Conservation (phyloP, 2,113 vertebrate species). For the Prochilodus magdalenae region DNA sequence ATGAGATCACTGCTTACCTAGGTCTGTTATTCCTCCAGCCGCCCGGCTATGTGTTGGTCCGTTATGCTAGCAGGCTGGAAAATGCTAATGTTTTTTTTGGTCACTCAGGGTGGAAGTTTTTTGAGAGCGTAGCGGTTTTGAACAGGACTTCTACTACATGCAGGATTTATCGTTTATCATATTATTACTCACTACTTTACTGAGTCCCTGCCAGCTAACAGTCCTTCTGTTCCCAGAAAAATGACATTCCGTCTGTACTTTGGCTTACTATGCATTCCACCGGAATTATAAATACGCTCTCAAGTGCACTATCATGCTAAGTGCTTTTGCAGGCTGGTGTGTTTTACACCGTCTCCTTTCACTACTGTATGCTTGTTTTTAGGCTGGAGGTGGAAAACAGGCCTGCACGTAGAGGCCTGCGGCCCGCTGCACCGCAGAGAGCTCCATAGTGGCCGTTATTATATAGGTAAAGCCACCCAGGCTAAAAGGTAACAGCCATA, state of each 20-base stretch:
- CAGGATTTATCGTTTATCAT: neutral
- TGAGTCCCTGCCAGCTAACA: neutral
- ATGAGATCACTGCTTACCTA: neutral
- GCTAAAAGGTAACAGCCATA: neutral
- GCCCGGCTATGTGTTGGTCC: neutral
- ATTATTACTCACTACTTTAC: neutral
- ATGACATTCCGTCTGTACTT: neutral
- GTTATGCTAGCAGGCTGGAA: neutral
- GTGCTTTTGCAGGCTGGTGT: neutral
- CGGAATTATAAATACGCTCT: constrained; percentile 7
- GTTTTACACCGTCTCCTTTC: neutral
- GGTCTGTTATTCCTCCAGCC: neutral
- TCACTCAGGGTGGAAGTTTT: too few species aligned
- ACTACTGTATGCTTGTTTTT: neutral
- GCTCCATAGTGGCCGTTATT: neutral
- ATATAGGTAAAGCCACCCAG: neutral
- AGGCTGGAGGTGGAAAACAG: neutral
- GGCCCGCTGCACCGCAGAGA: neutral
- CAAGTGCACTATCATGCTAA: constrained; percentile 38
- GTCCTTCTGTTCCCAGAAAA: neutral
- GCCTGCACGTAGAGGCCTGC: neutral
- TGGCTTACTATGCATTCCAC: constrained; percentile 3
- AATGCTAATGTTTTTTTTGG: neutral
- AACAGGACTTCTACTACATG: neutral
- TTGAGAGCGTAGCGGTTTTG: neutral